phyloP scores from a whole-genome alignment of 2,113 vertebrate genomes.

The Catharus bicknelli region DNA sequence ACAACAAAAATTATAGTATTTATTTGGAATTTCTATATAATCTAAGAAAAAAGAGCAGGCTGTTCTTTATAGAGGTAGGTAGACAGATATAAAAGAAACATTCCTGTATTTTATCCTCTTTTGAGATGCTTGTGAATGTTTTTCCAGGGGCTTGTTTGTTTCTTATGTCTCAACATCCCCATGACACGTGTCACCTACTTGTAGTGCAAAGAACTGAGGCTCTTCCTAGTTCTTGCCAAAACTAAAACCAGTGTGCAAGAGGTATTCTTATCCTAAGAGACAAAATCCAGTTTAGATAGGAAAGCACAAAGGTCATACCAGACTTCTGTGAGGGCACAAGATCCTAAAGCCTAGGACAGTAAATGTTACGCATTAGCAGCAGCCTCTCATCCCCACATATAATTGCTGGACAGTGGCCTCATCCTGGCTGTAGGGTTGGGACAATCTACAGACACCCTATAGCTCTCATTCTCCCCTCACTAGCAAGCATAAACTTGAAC shows the following conservation, averaged over 20 bases:
- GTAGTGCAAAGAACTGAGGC: not conserved
- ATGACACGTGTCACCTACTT: too few relatives aligned
- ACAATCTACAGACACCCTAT: fast-evolving
- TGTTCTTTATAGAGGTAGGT: not conserved
- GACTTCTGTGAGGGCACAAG: fast-evolving
- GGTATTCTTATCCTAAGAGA: not conserved
- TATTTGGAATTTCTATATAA: not conserved
- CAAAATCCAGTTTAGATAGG: not conserved
- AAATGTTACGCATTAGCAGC: not conserved
- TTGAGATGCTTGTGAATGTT: not conserved
- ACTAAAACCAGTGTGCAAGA: not conserved
- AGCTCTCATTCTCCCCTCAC: not conserved
- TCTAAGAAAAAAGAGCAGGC: not conserved
- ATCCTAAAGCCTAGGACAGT: not conserved
- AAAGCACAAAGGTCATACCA: not conserved
- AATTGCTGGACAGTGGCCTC: not conserved
- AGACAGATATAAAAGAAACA: not conserved
- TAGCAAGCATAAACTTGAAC: not conserved
- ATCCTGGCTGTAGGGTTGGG: not conserved
- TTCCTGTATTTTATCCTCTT: not conserved
- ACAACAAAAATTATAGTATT: not conserved
- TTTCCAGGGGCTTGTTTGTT: not conserved
- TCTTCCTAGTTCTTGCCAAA: not conserved
- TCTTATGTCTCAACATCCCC: not conserved
- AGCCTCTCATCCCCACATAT: not conserved